Evolutionary conservation across 2,888 invertebrate species (phyloP).

Genomic region (Octonoba sinensis): DNA sequence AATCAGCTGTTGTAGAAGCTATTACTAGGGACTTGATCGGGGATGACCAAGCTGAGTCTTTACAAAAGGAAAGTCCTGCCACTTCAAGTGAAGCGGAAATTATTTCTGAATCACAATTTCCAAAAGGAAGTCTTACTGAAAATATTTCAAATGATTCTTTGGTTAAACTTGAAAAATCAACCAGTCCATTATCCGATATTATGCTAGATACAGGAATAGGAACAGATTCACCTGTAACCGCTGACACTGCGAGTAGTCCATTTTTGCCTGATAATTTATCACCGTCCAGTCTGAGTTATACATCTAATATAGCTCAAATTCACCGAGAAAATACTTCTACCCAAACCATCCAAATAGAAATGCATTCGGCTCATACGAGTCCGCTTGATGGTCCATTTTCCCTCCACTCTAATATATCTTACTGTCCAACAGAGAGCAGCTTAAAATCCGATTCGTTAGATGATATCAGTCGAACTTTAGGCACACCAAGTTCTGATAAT

Average conservation of each 20-base stretch:
- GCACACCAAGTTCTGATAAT: slow-evolving; percentile 57
- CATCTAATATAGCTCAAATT: slow-evolving; percentile 16
- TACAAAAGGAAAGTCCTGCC: not conserved
- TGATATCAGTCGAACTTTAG: slow-evolving; percentile 54
- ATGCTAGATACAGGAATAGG: slow-evolving; percentile 60
- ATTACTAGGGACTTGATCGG: not conserved
- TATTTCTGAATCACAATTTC: no score
- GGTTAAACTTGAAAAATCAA: slow-evolving; percentile 52
- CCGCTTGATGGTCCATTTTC: slow-evolving; percentile 59
- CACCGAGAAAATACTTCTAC: slow-evolving; percentile 53
- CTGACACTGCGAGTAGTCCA: slow-evolving; percentile 61
- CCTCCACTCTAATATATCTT: slow-evolving; percentile 59
- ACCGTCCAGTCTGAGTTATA: slow-evolving; percentile 42
- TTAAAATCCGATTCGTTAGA: slow-evolving; percentile 56
- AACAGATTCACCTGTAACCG: slow-evolving; percentile 51
- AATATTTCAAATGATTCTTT: slow-evolving; percentile 2
- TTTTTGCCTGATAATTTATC: slow-evolving; percentile 39
- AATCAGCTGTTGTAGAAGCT: not conserved
- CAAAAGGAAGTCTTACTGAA: not conserved
- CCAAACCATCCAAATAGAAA: slow-evolving; percentile 57
- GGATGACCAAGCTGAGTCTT: not conserved
- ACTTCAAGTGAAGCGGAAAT: slow-evolving; percentile 4
- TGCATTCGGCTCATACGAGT: slow-evolving; percentile 60
- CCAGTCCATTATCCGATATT: slow-evolving; percentile 55
- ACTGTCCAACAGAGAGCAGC: slow-evolving; percentile 45